These are phyloP conservation scores for Drosophila merina DNA, from an alignment of 2,888 invertebrate genomes.

Conservation along the genomic window DNA sequence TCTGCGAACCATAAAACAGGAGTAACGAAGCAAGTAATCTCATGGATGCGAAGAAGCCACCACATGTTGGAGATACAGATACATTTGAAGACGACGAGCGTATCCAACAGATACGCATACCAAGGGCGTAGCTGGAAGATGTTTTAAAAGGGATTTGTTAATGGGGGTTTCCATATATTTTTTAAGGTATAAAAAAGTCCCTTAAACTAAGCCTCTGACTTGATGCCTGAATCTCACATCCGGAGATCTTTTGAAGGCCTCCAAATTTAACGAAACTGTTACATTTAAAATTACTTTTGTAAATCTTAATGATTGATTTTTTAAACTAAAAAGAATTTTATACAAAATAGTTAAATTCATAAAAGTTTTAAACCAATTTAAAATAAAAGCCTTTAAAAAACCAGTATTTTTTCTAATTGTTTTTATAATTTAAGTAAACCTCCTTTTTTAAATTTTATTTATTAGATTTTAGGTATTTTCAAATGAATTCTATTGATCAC, in stretches of 20 bases:
- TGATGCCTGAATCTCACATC: background rate
- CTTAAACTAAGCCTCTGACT: background rate
- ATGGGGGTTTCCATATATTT: background rate
- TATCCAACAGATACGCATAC: conserved; percentile 21
- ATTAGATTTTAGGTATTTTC: background rate
- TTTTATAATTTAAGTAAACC: background rate
- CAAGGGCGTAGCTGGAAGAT: background rate
- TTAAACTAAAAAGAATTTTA: too few species aligned
- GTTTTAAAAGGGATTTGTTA: background rate
- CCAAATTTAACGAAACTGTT: background rate
- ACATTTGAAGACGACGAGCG: conserved; percentile 15
- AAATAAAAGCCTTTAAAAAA: too few species aligned
- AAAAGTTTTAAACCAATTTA: too few species aligned
- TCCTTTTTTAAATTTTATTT: background rate
- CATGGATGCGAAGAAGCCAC: conserved; percentile 5
- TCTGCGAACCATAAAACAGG: conserved; percentile 28
- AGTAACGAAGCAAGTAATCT: conserved; percentile 26
- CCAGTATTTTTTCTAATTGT: background rate
- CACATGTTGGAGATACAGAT: conserved; percentile 31
- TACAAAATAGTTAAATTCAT: too few species aligned
- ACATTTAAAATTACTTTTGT: background rate
- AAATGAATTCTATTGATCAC: background rate
- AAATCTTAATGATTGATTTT: too few species aligned
- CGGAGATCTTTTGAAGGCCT: background rate
- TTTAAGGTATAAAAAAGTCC: background rate